phyloP scores from a whole-genome alignment of 2,888 invertebrate genomes.

The Ptychoptera albimana region DNA sequence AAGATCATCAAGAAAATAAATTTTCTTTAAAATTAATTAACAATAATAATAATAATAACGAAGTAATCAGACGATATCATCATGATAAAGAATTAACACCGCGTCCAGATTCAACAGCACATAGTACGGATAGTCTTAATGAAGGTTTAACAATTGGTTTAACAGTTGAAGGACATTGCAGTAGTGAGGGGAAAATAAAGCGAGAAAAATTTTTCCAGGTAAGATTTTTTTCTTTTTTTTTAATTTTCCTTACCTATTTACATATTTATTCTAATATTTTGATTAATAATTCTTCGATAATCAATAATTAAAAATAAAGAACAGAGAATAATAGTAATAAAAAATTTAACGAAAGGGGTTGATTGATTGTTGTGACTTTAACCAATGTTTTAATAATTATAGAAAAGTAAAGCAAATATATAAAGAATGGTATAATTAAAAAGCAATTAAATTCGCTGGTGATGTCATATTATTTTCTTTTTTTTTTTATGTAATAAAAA shows the following conservation, averaged over 20 bases:
- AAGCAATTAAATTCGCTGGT: no score
- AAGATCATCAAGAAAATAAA: no score
- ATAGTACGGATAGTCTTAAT: constrained; percentile 7
- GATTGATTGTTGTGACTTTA: no score
- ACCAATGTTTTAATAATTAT: no score
- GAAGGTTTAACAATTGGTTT: not conserved
- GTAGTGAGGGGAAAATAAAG: constrained; percentile 23
- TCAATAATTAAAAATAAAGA: not conserved
- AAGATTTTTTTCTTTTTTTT: constrained; percentile 14
- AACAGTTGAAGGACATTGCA: constrained; percentile 19
- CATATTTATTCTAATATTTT: not conserved
- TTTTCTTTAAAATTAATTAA: not conserved
- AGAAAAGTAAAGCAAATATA: no score
- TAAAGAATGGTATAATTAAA: no score
- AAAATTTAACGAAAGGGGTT: not conserved
- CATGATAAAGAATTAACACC: constrained; percentile 12
- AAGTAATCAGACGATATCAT: constrained; percentile 9
- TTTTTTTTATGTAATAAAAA: no score
- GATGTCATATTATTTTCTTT: no score
- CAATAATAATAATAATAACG: constrained; percentile 9
- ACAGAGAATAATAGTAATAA: not conserved
- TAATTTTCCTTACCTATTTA: not conserved
- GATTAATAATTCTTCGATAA: not conserved
- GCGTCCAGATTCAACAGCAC: constrained; percentile 28
- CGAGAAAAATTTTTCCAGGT: constrained; percentile 28